Conservation (phyloP, 2,113 vertebrate genomes). For the Notarius quadriscutis region DNA sequence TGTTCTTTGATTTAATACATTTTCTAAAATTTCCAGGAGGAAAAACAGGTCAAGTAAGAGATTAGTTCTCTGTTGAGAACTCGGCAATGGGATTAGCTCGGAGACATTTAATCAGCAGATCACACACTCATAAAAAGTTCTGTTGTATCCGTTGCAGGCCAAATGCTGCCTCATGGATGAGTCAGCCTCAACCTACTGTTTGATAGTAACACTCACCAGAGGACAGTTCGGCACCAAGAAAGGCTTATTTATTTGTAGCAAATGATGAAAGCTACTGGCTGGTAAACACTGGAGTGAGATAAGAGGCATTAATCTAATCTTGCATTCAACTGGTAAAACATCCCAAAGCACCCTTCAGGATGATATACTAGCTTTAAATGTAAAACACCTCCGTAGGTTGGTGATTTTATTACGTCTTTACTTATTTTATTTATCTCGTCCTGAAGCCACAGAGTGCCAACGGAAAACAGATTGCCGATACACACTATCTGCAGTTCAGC, state of each 20-base stretch:
- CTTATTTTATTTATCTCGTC: not conserved
- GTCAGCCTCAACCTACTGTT: slow-evolving; percentile 33
- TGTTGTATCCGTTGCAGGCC: slow-evolving; percentile 28
- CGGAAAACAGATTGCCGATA: not conserved
- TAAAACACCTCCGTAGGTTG: not conserved
- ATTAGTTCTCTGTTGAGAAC: slow-evolving; percentile 69
- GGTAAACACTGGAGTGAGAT: not conserved
- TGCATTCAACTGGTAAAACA: not conserved
- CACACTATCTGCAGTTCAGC: slow-evolving; percentile 38
- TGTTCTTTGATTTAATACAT: too few species aligned
- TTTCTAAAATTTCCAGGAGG: too few species aligned
- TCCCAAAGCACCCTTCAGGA: not conserved
- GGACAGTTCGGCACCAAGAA: not conserved
- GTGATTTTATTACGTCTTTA: slow-evolving; percentile 5
- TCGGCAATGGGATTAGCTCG: slow-evolving; percentile 72
- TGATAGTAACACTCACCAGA: slow-evolving; percentile 18
- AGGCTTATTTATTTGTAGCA: not conserved
- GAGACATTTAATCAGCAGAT: slow-evolving; percentile 68
- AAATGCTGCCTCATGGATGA: slow-evolving; percentile 49
- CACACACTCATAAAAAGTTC: slow-evolving; percentile 61
- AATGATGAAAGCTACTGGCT: not conserved
- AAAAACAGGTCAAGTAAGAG: slow-evolving; percentile 68
- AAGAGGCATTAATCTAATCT: not conserved
- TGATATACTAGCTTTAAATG: not conserved
- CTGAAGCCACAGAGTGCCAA: not conserved